phyloP scores from a whole-genome alignment of 2,113 vertebrate species.

The Amblyopsis rosae region DNA sequence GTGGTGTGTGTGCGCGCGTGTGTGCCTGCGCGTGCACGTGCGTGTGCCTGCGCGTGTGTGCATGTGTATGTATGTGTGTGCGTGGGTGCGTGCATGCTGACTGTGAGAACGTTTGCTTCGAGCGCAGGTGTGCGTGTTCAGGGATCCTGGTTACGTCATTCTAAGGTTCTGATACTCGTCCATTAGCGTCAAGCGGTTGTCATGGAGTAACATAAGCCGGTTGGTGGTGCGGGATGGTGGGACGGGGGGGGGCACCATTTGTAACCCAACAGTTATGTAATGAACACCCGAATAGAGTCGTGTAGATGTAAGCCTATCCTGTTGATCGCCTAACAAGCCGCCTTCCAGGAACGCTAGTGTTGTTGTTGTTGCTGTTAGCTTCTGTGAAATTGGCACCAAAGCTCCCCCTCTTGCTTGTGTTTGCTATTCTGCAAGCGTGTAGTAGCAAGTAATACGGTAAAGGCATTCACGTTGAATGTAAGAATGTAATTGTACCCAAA shows the following conservation, averaged over 20 bases:
- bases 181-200: conserved; percentile 27
- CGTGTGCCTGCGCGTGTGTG: background rate
- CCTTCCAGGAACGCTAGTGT: background rate
- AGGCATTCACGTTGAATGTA: background rate
- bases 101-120: conserved; percentile 2
- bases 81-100: background rate
- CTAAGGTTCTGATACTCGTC: conserved; percentile 45
- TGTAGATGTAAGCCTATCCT: background rate
- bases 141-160: conserved; percentile 33
- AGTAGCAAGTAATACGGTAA: background rate
- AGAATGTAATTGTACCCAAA: too few species aligned
- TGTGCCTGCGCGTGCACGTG: background rate
- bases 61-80: conserved; percentile 7
- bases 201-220: conserved; percentile 25
- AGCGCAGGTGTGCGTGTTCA: conserved; percentile 10
- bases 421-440: background rate
- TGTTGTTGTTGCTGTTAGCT: background rate
- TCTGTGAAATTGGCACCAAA: background rate
- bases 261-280: conserved; percentile 31
- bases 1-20: too few species aligned
- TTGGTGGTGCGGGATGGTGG: background rate
- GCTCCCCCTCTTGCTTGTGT: background rate
- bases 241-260: conserved; percentile 4
- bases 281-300: conserved; percentile 10
- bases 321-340: background rate